Conservation (phyloP, 1,140 invertebrate genomes). For the Drosophila santomea region DNA sequence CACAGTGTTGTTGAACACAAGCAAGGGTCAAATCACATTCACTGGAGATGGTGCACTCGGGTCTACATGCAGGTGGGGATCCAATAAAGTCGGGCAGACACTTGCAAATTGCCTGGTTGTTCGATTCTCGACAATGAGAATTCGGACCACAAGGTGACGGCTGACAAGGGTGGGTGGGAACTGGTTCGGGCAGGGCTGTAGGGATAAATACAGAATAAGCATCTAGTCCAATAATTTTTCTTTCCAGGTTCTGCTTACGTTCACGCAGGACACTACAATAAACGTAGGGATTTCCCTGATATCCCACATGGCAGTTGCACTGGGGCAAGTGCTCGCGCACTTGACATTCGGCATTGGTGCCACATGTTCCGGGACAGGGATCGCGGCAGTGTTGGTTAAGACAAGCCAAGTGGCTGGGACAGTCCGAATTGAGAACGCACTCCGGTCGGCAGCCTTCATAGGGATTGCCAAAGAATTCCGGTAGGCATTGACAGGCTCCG, state of each 20-base stretch:
- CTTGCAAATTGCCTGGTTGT: constrained; percentile 91
- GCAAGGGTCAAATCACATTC: constrained; percentile 92
- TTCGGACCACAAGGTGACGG: constrained; percentile 92
- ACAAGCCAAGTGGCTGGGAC: constrained; percentile 88
- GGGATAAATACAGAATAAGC: constrained; percentile 10
- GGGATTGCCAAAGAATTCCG: constrained; percentile 89
- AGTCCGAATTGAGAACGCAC: constrained; percentile 90
- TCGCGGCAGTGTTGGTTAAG: constrained; percentile 90
- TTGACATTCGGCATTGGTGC: constrained; percentile 89
- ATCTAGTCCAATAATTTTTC: neutral
- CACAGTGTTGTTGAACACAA: constrained; percentile 93
- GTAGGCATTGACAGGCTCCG: constrained; percentile 90
- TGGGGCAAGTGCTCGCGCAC: constrained; percentile 90
- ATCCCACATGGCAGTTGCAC: constrained; percentile 89
- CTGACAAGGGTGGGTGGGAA: constrained; percentile 87
- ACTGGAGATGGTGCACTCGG: constrained; percentile 92
- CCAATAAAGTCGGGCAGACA: constrained; percentile 92
- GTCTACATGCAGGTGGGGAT: constrained; percentile 90
- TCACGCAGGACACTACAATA: constrained; percentile 87
- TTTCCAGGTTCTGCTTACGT: constrained; percentile 85
- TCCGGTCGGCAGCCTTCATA: constrained; percentile 91
- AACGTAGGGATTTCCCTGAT: constrained; percentile 89
- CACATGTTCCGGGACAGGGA: constrained; percentile 91
- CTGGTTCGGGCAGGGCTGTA: constrained; percentile 51
- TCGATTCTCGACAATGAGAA: constrained; percentile 89